These are phyloP conservation scores for Chymomyza procnemis DNA, from an alignment of 2,888 invertebrate species.

Conservation along the genomic window DNA sequence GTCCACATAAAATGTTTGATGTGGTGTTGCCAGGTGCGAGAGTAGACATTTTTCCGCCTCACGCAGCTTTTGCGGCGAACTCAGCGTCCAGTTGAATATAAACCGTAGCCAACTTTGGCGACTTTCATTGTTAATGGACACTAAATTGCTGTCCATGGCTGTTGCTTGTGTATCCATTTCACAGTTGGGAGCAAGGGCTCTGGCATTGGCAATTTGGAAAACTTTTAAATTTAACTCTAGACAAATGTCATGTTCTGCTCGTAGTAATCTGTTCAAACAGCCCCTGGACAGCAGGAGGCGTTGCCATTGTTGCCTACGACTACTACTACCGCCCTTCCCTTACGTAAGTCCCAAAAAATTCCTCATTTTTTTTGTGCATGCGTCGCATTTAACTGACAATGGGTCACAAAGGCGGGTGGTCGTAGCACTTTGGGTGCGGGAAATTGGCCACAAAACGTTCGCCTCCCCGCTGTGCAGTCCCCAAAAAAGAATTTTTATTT, in stretches of 20 bases:
- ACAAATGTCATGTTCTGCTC: slow-evolving; percentile 16
- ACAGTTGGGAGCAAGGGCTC: neutral
- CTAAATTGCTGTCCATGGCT: neutral
- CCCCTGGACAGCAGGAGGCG: neutral
- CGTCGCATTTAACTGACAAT: slow-evolving; percentile 57
- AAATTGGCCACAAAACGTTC: slow-evolving; percentile 68
- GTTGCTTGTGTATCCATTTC: neutral
- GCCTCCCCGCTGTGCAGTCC: slow-evolving; percentile 60
- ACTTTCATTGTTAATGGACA: neutral
- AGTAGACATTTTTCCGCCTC: slow-evolving; percentile 87
- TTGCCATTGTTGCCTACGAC: neutral
- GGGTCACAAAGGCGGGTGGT: slow-evolving; percentile 36
- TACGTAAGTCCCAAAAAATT: neutral
- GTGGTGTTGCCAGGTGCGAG: slow-evolving; percentile 84
- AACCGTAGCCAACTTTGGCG: slow-evolving; percentile 5
- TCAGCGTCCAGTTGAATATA: slow-evolving; percentile 82
- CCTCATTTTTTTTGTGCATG: slow-evolving; percentile 44
- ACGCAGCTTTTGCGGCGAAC: slow-evolving; percentile 86
- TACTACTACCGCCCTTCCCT: neutral
- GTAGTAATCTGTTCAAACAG: slow-evolving; percentile 2
- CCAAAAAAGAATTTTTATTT: neutral
- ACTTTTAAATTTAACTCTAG: slow-evolving; percentile 27
- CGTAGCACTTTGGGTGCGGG: neutral
- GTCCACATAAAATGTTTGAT: slow-evolving; percentile 85
- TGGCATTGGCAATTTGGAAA: slow-evolving; percentile 13